Base-by-base conservation (phyloP, 2,888 invertebrate genomes). In the Calephelis perditalis region DNA sequence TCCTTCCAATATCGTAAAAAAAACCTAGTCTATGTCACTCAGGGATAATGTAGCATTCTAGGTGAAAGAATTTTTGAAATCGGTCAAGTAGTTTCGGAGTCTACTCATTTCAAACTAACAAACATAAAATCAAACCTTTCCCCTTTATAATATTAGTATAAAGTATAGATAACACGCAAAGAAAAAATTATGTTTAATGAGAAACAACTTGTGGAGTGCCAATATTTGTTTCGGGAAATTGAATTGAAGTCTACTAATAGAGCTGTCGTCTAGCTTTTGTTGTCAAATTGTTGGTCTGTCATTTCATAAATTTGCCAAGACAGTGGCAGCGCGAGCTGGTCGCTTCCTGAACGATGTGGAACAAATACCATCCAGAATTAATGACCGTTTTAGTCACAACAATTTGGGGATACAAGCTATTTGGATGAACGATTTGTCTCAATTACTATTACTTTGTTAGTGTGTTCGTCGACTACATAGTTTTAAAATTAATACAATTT, bases 301-400 rank as follows among this genome's bases (percentile, higher is more conserved):
- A 40, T 8, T 40, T 40, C 47, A 11, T 47, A 15, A 9, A 26
- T 47, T 47, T 47, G 15, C 47, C 47, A 8, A 47, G 26, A 47
- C 47, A 47, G 9, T 12, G 47, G 26, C 15, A 47, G 4, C 46
- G 46, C 9, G 47, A 26, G 4, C 15, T 47, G 15, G 15, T 2
- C 47, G 15, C 47, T 47, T 47, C 47, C 47, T 47, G 47, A 11
- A 47, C 26, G 46, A 46, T 46, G 26, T 47, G 47, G 47, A 47
- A 15, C 47, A 47, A 47, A 47, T 47, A 47, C 47, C 15, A 47
- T 47, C 15, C 15, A 15, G 12, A 47, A 49, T 49, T 49, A 15
- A 49, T 49, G 26, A 15, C 49, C 26, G 49, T 12, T 47, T 47
- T 12, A 47, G 46, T 49, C 49, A 49, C 9, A 49, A 49, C 49